Evolutionary conservation across 2,888 invertebrate species (phyloP), one percentile per base, ranked within the genome.

Genomic region (Drosophila phalerata): DNA sequence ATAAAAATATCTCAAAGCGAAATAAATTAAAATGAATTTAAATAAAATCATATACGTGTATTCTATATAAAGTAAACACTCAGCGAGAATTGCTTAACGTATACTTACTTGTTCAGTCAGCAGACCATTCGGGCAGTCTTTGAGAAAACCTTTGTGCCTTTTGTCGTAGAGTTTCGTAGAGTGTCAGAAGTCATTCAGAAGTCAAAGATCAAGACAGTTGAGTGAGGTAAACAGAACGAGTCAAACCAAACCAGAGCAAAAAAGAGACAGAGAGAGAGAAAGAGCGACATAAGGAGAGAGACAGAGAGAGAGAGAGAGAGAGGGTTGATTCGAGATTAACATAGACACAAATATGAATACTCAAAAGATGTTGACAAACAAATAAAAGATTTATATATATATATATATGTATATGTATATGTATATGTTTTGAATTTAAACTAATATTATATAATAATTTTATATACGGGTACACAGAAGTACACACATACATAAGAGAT

Each of bases 141-240:
- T 97, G 83, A 98, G 95, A 93, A 98, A 98, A 91, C 98, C 98
- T 95, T 98, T 98, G 94, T 98, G 97, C 98, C 97, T 97, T 94
- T 94, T 94, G 37, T 61, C 58, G 69, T 43, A 45, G 37, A 13
- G 17, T 43, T 45, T 53, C 13, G 51, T 47, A 37, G 47, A 51
- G 49, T 67, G 57, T 68, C 67, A 69, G 47, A 48, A 55, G 89
- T 69, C 53, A 71, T 17, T 58, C 49, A 48, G 90, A 90, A 89
- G 89, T 69, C 57, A 73, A 47, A 85, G 70, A 66, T 82, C 37
- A 68, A 62, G 66, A 69, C 37, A 67, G 68, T 64, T 53, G 38
- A 75, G 68, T 65, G 42, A 57, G 48, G 37, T 17, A 65, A 25
- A 15, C 42, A 49, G 34, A 65, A 25, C 10, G 42, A 49, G 30